A percentile compares a stretch with the other conserved stretches of the same genome.
Evolutionary conservation across 2,888 invertebrate genomes (phyloP).

Genomic region (Caprella mutica): DNA sequence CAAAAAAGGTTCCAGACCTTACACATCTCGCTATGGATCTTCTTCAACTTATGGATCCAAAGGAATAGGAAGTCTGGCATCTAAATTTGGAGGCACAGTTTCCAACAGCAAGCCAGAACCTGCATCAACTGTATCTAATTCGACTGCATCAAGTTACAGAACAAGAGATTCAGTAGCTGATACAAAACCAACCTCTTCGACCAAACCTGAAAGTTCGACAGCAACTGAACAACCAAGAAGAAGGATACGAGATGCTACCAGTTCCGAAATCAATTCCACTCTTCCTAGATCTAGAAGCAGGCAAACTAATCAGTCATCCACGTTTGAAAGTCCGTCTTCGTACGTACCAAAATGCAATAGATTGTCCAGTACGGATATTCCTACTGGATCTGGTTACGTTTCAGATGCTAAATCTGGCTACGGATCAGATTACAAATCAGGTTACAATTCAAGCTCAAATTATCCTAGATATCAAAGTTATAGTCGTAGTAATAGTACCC

Average conservation of each 20-base stretch:
- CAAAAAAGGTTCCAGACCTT: not conserved
- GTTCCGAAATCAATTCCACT: not conserved
- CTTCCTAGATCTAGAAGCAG: conserved; percentile 1
- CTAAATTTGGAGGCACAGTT: no score
- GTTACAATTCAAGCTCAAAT: conserved; percentile 28
- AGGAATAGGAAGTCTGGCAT: conserved; percentile 11
- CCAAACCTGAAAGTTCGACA: no score
- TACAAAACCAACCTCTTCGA: no score
- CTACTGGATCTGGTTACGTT: conserved; percentile 29
- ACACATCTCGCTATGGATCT: no score
- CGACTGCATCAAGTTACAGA: no score
- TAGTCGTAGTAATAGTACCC: conserved; percentile 27
- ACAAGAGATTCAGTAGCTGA: no score
- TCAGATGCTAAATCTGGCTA: conserved; percentile 33
- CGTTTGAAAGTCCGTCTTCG: conserved; percentile 4
- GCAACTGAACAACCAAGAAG: no score
- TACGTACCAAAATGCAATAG: conserved; percentile 7
- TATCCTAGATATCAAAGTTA: conserved; percentile 14
- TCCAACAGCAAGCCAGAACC: no score
- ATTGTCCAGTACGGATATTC: conserved; percentile 8
- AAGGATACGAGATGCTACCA: not conserved
- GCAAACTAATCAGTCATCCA: not conserved
- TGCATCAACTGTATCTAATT: not conserved
- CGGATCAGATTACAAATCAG: conserved; percentile 29
- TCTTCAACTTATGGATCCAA: conserved; percentile 2